Conservation (phyloP, 2,888 invertebrate species). For the Danaus chrysippus region DNA sequence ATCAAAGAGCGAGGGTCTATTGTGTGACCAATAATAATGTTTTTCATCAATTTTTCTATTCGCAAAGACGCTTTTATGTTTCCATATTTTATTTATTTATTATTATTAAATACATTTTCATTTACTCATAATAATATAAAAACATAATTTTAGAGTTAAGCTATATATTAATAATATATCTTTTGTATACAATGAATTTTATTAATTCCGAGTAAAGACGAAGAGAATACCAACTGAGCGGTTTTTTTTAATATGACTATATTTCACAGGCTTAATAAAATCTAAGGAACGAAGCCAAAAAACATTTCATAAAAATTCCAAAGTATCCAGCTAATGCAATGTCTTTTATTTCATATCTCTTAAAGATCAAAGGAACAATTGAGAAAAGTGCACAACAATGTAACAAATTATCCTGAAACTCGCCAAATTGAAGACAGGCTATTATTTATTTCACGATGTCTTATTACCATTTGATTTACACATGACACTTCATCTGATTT, state of each 20-base stretch:
- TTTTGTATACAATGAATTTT: neutral
- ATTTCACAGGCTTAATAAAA: neutral
- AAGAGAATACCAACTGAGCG: neutral
- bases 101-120: conserved; percentile 1
- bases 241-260: conserved; percentile 18
- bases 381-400: conserved; percentile 51
- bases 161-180: too few species aligned
- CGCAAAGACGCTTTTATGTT: conserved; percentile 33
- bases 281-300: neutral
- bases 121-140: neutral
- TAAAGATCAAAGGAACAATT: conserved; percentile 52
- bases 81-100: conserved; percentile 25
- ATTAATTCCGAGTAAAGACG: neutral
- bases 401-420: conserved; percentile 44
- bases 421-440: conserved; percentile 59
- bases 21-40: conserved; percentile 59
- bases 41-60: conserved; percentile 60
- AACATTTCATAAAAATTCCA: neutral
- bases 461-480: conserved; percentile 68
- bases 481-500: conserved; percentile 49
- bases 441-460: conserved; percentile 62
- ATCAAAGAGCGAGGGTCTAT: conserved; percentile 64
- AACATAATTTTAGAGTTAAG: neutral
- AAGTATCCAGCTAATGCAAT: conserved; percentile 19
- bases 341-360: conserved; percentile 21